Evolutionary conservation across 2,888 invertebrate genomes (phyloP).

Genomic region (Punctoribates punctum): DNA sequence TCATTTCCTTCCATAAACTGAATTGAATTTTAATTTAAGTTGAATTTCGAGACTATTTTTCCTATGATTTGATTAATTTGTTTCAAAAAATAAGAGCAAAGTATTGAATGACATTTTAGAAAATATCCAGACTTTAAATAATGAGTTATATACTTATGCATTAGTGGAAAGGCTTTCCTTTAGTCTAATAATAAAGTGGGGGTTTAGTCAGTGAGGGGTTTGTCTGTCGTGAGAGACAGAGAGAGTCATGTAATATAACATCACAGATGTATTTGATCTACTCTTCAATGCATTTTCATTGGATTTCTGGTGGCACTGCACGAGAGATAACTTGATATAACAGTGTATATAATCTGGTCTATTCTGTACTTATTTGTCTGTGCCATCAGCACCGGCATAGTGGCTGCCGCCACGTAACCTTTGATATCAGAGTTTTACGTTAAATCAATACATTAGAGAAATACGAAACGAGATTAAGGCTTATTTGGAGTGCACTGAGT

Average conservation of each 20-base stretch:
- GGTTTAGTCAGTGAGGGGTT: background rate
- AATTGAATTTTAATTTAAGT: background rate
- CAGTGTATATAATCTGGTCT: background rate
- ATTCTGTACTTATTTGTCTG: background rate
- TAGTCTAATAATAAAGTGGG: background rate
- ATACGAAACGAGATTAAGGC: conserved; percentile 27
- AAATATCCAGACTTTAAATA: conserved; percentile 1
- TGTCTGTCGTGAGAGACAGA: background rate
- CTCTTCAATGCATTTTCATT: conserved; percentile 18
- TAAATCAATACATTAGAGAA: conserved; percentile 27
- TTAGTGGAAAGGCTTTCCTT: background rate
- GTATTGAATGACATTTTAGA: conserved; percentile 1
- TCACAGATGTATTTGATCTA: conserved; percentile 34
- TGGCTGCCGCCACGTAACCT: background rate
- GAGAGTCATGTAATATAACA: conserved; percentile 15
- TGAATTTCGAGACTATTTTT: background rate
- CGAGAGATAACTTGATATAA: conserved; percentile 16
- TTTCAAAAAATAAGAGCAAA: background rate
- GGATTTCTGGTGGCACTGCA: conserved; percentile 13
- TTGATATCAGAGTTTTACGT: background rate
- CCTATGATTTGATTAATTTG: background rate
- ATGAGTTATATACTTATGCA: background rate
- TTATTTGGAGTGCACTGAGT: conserved; percentile 14
- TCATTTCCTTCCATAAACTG: background rate
- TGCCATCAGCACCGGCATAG: background rate